Evolutionary conservation across 2,113 vertebrate species (phyloP), one percentile per base, ranked within the genome.

Genomic region (Antigone vipio): DNA sequence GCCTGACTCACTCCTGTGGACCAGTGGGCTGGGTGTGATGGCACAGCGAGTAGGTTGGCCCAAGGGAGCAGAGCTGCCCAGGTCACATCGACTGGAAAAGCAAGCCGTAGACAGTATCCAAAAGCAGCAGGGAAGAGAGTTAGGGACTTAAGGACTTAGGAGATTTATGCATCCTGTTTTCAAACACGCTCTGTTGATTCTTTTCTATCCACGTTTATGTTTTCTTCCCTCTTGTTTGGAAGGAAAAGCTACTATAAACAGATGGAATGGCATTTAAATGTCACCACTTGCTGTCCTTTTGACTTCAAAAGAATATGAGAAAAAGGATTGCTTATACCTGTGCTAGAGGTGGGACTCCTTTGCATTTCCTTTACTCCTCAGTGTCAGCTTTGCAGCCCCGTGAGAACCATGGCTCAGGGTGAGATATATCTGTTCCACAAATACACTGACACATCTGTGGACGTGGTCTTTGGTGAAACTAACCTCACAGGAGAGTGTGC

Each of bases 401-500:
- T 21, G 75, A 23, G 74, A 40, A 47, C 3, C 44, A 50, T 47
- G 74, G 60, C 74, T 60, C 0, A 0, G 23, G 10, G 60, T 52
- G 45, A 62, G 34, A 3, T 13, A 9, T 20, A 6, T 49, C 16
- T 67, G 26, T 5, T 55, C 38, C 42, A 58, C 78, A 53, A 9
- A 53, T 12, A 35, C 15, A 9, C 42, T 49, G 52, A 7, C 49
- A 26, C 29, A 22, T 18, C 55, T 55, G 38, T 15, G 20, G 21
- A 6, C 2, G 0, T 4, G 29, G 24, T 16, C 55, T 59, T 38
- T 15, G 40, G 42, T 45, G 42, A 59, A 53, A 16, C 23, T 15
- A 62, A 34, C 9, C 12, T 71, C 42, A 29, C 50, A 58, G 60
- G 6, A 79, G 34, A 63, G 32, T 3, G 8, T 8, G n/a, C 21